Percentiles rank a stretch among this genome's conserved stretches.
Conservation (phyloP, 2,888 invertebrate species). For the Timema podura region DNA sequence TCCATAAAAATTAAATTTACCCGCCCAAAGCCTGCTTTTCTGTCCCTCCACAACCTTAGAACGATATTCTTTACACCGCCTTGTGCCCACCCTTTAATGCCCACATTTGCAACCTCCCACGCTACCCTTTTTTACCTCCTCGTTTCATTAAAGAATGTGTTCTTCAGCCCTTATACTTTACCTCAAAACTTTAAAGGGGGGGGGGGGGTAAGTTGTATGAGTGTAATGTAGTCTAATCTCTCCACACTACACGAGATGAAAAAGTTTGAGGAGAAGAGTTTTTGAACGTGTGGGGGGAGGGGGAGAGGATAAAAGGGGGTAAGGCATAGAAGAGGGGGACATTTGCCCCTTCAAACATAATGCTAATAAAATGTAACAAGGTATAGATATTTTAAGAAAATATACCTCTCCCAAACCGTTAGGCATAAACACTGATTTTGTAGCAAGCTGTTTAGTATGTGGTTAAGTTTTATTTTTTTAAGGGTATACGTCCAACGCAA, state of each 20-base stretch:
- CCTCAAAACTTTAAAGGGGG: slow-evolving; percentile 15
- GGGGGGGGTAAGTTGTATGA: slow-evolving; percentile 1
- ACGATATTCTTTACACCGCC: background rate
- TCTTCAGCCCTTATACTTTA: slow-evolving; percentile 15
- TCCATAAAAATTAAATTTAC: slow-evolving; percentile 27
- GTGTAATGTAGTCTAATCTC: slow-evolving; percentile 26
- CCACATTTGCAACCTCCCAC: background rate
- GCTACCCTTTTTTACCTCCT: slow-evolving; percentile 14
- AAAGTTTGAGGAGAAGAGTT: background rate
- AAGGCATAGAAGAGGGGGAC: too few species aligned
- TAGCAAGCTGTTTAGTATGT: too few species aligned
- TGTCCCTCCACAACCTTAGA: background rate
- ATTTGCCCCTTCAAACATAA: too few species aligned
- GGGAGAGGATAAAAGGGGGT: background rate
- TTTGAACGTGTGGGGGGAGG: background rate
- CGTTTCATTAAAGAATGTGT: slow-evolving; percentile 31
- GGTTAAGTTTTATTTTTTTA: too few species aligned
- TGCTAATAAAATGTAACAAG: too few species aligned
- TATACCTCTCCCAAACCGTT: too few species aligned
- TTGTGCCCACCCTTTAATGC: background rate
- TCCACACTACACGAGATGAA: slow-evolving; percentile 19
- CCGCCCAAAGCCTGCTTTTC: background rate
- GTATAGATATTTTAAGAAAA: too few species aligned
- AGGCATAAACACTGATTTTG: too few species aligned
- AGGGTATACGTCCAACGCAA: too few species aligned